Percentiles rank a stretch among this genome's conserved stretches.
Evolutionary conservation across 1,140 invertebrate species (phyloP).

Genomic region (Anagrus nilaparvatae): DNA sequence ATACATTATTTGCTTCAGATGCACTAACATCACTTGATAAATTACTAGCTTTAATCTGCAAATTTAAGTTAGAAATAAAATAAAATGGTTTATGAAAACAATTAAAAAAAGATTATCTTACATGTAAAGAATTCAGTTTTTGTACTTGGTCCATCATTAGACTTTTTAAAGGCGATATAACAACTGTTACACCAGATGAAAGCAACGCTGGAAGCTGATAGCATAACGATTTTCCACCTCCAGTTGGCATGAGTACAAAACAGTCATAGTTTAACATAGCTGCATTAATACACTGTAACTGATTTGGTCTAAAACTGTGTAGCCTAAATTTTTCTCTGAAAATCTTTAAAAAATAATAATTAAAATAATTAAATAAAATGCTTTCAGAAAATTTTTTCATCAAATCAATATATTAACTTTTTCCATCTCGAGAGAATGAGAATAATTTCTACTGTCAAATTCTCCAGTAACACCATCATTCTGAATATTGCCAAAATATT

Average conservation of each 20-base stretch:
- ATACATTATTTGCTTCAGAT: conserved; percentile 52
- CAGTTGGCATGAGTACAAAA: conserved; percentile 97
- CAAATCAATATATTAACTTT: conserved; percentile 32
- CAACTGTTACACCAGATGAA: conserved; percentile 71
- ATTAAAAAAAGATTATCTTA: conserved; percentile 36
- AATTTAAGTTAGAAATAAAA: conserved; percentile 7
- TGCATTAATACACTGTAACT: conserved; percentile 90
- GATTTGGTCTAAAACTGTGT: conserved; percentile 79
- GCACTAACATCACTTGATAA: conserved; percentile 59
- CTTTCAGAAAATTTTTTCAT: too few relatives aligned
- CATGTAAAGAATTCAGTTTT: conserved; percentile 73
- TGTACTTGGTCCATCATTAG: conserved; percentile 92
- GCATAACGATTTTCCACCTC: conserved; percentile 94
- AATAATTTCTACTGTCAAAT: conserved; percentile 61
- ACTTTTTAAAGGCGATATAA: conserved; percentile 90
- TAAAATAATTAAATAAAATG: conserved; percentile 10
- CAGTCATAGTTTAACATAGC: conserved; percentile 78
- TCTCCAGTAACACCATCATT: conserved; percentile 70
- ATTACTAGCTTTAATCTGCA: conserved; percentile 67
- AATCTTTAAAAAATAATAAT: conserved; percentile 31
- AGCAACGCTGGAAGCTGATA: conserved; percentile 81
- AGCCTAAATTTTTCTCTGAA: conserved; percentile 78
- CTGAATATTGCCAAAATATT: conserved; percentile 57
- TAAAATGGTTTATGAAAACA: conserved; percentile 1
- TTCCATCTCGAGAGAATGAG: conserved; percentile 59